Evolutionary conservation across 2,888 invertebrate species (phyloP).

Genomic region (Uropetala carovei): DNA sequence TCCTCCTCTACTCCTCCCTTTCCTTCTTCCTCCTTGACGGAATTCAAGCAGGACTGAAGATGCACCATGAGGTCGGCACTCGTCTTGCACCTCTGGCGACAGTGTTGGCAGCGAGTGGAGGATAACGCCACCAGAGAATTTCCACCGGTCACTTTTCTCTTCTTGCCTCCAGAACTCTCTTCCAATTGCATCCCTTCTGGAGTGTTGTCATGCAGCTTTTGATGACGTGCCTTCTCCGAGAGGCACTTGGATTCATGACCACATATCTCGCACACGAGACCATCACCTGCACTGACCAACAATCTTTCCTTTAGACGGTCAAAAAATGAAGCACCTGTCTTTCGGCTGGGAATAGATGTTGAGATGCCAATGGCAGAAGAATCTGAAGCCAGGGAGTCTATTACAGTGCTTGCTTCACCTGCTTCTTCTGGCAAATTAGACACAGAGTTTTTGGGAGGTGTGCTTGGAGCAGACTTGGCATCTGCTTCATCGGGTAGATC

Average conservation of each 20-base stretch:
- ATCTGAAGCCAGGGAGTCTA: not conserved
- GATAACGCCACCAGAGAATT: constrained; percentile 69
- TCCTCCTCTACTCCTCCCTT: constrained; percentile 57
- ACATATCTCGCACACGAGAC: constrained; percentile 83
- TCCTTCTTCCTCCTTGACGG: constrained; percentile 60
- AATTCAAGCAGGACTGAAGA: constrained; percentile 81
- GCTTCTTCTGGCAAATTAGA: not conserved
- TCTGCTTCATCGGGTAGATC: constrained; percentile 67
- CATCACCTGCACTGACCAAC: constrained; percentile 79
- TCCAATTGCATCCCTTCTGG: constrained; percentile 65
- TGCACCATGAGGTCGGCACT: constrained; percentile 87
- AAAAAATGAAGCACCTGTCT: constrained; percentile 88
- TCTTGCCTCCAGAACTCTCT: constrained; percentile 61
- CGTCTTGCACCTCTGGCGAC: constrained; percentile 91
- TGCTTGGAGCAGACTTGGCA: constrained; percentile 12
- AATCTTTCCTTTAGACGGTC: constrained; percentile 88
- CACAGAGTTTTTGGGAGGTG: constrained; percentile 38
- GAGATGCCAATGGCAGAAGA: not conserved
- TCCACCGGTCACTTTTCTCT: constrained; percentile 50
- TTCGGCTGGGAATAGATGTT: constrained; percentile 72
- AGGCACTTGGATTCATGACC: constrained; percentile 88
- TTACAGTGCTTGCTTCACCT: not conserved
- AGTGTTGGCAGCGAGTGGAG: constrained; percentile 90
- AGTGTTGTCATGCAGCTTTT: constrained; percentile 76
- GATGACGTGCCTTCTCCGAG: constrained; percentile 88